Percentiles rank a stretch among this genome's conserved stretches.
Conservation (phyloP, 2,888 invertebrate species). For the Metallyticus violacea region DNA sequence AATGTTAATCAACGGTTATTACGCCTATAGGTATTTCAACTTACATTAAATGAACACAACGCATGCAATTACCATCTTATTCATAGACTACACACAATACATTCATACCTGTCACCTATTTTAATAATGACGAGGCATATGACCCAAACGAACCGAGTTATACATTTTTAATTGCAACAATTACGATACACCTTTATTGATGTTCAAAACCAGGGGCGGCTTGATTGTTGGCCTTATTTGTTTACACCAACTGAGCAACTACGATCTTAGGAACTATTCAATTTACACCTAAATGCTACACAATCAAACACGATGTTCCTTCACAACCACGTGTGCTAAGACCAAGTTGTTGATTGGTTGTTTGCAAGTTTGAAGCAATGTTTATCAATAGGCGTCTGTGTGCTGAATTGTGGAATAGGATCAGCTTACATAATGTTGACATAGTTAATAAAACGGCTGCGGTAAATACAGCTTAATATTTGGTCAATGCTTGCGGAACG, state of each 20-base stretch:
- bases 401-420: not conserved
- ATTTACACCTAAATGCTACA: not conserved
- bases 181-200: not conserved
- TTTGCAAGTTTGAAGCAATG: not conserved
- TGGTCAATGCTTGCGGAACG: not conserved
- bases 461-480: not conserved
- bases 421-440: not conserved
- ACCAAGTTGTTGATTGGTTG: not conserved
- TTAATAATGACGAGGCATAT: not conserved
- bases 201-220: slow-evolving; percentile 24
- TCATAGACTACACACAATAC: not conserved
- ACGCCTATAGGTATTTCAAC: not conserved
- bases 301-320: not conserved
- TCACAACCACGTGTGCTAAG: not conserved
- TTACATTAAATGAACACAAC: not conserved
- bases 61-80: not conserved
- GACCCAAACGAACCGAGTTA: not conserved
- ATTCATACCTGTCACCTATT: not conserved
- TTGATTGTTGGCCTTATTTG: slow-evolving; percentile 26
- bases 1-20: not conserved
- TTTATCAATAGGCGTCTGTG: not conserved
- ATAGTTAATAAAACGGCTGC: not conserved
- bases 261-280: slow-evolving; percentile 4
- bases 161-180: not conserved
- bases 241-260: slow-evolving; percentile 19